phyloP scores from a whole-genome alignment of 92 coral and sea anemone genomes.

The Ricordea florida region DNA sequence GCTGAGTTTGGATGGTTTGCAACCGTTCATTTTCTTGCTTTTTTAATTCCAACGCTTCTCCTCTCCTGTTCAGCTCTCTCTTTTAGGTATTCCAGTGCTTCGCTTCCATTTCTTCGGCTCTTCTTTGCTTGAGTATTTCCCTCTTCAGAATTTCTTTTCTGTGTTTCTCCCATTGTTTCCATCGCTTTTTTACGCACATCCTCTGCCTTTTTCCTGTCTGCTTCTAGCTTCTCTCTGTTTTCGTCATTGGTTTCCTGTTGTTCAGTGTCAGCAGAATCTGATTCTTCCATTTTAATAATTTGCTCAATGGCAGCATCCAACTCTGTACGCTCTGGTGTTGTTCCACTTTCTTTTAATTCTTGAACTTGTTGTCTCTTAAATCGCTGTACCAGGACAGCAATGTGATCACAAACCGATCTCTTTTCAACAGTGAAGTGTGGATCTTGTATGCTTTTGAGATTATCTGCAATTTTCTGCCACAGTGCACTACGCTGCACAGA shows the following conservation, averaged over 20 bases:
- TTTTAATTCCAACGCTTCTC: neutral
- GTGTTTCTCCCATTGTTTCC: too few species aligned
- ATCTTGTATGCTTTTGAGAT: conserved; percentile 25
- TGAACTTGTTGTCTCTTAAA: too few species aligned
- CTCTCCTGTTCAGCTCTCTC: neutral
- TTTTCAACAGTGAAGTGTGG: too few species aligned
- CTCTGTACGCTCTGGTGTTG: conserved; percentile 35
- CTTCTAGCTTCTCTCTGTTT: conserved; percentile 36
- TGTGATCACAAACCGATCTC: conserved; percentile 31
- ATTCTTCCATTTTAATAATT: conserved; percentile 45
- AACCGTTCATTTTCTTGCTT: neutral
- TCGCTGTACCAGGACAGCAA: conserved; percentile 20
- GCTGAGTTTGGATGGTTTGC: neutral
- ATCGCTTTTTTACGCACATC: too few species aligned
- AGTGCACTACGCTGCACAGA: conserved; percentile 39
- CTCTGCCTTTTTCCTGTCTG: conserved; percentile 19
- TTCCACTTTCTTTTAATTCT: conserved; percentile 41
- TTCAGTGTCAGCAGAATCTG: conserved; percentile 42
- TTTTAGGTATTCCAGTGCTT: neutral
- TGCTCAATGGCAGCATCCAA: conserved; percentile 43
- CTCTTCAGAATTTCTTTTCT: too few species aligned
- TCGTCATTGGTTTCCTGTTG: conserved; percentile 30
- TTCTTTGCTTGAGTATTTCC: too few species aligned
- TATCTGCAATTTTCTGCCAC: conserved; percentile 37
- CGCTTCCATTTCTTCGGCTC: conserved; percentile 24